Evolutionary conservation across 2,113 vertebrate species (phyloP).

Genomic region (Megaceryle torquata): DNA sequence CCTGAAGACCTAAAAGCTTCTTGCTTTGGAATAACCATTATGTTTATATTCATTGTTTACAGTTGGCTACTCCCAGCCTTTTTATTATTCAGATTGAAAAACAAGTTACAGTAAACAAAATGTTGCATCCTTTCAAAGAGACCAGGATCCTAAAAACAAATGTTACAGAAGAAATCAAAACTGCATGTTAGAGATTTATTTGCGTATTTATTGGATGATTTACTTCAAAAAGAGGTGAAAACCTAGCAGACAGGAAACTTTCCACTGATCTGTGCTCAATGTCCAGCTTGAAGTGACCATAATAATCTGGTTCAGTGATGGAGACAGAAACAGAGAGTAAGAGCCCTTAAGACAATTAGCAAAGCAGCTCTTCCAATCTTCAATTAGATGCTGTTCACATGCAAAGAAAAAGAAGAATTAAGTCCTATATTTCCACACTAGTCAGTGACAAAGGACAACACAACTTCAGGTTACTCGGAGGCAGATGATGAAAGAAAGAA

Average conservation of each 20-base stretch:
- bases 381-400: background rate
- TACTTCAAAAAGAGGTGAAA: background rate
- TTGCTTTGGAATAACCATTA: slow-evolving; percentile 25
- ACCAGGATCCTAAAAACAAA: background rate
- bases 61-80: background rate
- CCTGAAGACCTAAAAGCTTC: slow-evolving; percentile 17
- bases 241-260: background rate
- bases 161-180: background rate
- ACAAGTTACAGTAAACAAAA: slow-evolving; percentile 27
- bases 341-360: background rate
- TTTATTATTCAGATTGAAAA: background rate
- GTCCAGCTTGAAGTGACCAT: background rate
- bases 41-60: slow-evolving; percentile 41
- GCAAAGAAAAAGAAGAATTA: background rate
- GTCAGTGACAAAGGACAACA: background rate
- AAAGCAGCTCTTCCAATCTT: background rate
- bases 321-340: background rate
- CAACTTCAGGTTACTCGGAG: background rate
- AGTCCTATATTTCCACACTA: fast-evolving
- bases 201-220: background rate
- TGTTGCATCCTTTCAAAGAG: background rate
- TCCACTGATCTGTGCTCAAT: background rate
- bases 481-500: background rate
- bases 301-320: background rate
- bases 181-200: background rate